Evolutionary conservation across 2,797 vertebrate species (phyloP).

Genomic region (Jordanella pulchra): DNA sequence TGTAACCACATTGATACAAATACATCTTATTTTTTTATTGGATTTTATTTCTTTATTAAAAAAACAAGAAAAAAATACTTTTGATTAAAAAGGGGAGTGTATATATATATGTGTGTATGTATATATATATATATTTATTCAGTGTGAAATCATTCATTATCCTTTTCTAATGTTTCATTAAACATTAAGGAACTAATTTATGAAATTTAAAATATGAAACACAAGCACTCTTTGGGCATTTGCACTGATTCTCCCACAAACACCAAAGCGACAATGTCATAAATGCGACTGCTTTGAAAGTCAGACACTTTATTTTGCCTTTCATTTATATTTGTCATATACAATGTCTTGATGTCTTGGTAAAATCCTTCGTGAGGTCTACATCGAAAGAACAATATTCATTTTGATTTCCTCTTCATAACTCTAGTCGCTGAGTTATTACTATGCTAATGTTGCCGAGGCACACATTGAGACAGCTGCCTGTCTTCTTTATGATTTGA

Average conservation of each 20-base stretch:
- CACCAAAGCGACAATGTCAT: not conserved
- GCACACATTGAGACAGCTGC: constrained; percentile 44
- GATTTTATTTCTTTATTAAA: too few relatives aligned
- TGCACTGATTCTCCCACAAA: constrained; percentile 21
- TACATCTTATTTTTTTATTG: too few relatives aligned
- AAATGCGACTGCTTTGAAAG: constrained; percentile 7
- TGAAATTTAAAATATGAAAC: too few relatives aligned
- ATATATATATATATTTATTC: too few relatives aligned
- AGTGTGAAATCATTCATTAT: too few relatives aligned
- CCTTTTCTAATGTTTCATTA: too few relatives aligned
- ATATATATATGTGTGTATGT: too few relatives aligned
- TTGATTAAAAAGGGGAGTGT: too few relatives aligned
- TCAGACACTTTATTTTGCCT: not conserved
- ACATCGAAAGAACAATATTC: constrained; percentile 46
- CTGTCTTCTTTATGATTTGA: constrained; percentile 40
- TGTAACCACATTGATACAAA: too few relatives aligned
- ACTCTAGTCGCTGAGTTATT: constrained; percentile 53
- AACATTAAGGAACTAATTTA: too few relatives aligned
- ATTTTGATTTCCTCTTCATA: constrained; percentile 63
- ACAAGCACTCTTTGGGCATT: constrained; percentile 8
- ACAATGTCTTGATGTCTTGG: constrained; percentile 42
- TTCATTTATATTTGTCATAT: constrained; percentile 56
- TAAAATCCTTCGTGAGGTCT: constrained; percentile 42
- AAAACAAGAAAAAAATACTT: too few relatives aligned
- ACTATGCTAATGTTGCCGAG: constrained; percentile 64